Percentiles rank a stretch among this genome's conserved stretches.
phyloP scores from a whole-genome alignment of 2,113 vertebrate species.

The Ceyx melanurus region DNA sequence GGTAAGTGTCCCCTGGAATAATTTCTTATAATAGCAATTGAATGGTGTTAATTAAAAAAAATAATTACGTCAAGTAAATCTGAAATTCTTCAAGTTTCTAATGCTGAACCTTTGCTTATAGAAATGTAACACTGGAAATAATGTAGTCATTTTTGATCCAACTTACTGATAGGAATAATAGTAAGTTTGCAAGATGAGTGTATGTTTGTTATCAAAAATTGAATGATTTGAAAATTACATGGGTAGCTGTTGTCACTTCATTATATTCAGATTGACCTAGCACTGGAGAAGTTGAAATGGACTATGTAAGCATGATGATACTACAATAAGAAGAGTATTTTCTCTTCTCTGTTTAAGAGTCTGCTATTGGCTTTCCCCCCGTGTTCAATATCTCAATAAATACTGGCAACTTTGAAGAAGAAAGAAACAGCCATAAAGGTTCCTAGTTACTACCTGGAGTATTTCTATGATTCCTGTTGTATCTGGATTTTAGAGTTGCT shows the following conservation, averaged over 20 bases:
- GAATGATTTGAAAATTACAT: neutral
- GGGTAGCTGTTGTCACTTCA: fast-evolving
- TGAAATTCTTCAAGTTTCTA: neutral
- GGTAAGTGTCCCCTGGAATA: neutral
- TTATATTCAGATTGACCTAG: neutral
- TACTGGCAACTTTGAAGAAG: neutral
- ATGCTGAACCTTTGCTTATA: neutral
- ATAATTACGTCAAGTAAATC: neutral
- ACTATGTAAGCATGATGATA: neutral
- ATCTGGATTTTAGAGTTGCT: neutral
- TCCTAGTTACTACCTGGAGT: neutral
- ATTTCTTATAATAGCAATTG: neutral
- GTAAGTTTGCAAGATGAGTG: neutral
- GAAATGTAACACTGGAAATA: neutral
- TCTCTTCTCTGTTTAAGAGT: neutral
- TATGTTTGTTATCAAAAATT: neutral
- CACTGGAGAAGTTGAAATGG: neutral
- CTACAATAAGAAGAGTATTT: neutral
- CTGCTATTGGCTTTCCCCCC: neutral
- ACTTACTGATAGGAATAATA: neutral
- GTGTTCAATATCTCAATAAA: neutral
- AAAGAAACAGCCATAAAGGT: neutral
- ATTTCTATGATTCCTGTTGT: neutral
- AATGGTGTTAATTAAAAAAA: neutral
- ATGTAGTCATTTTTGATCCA: neutral